phyloP scores from a whole-genome alignment of 2,888 invertebrate species.

The Proisotoma minuta region DNA sequence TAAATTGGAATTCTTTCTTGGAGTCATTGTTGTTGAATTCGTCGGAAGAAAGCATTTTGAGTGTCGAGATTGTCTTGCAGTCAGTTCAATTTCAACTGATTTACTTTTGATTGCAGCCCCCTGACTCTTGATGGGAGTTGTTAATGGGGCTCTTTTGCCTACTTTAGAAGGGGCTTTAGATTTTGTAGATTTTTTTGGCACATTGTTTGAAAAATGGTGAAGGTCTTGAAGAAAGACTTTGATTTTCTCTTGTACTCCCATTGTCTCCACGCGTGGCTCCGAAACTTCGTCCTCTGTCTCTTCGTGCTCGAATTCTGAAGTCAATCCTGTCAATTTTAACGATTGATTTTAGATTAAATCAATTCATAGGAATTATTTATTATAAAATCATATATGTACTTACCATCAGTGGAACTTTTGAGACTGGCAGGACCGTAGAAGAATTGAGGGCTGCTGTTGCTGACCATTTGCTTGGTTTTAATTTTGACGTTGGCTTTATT shows the following conservation, averaged over 20 bases:
- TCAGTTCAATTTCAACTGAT: neutral
- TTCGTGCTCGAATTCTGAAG: constrained; percentile 28
- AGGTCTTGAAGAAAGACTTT: constrained; percentile 30
- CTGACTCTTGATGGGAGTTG: neutral
- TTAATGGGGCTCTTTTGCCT: neutral
- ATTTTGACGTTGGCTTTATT: too few relatives aligned
- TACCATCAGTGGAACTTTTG: constrained; percentile 41
- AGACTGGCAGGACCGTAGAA: constrained; percentile 40
- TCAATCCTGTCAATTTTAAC: too few relatives aligned
- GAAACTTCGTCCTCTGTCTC: constrained; percentile 6
- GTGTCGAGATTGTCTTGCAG: constrained; percentile 19
- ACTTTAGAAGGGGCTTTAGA: neutral
- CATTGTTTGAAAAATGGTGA: neutral
- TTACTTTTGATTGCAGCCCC: neutral
- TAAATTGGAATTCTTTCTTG: too few relatives aligned
- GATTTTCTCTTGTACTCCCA: constrained; percentile 40
- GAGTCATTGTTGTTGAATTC: too few relatives aligned
- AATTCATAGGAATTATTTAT: too few relatives aligned
- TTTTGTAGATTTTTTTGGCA: neutral
- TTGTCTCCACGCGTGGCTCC: constrained; percentile 18
- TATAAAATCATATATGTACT: too few relatives aligned
- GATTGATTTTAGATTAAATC: too few relatives aligned
- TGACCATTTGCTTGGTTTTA: too few relatives aligned
- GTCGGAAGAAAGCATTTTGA: constrained; percentile 35
- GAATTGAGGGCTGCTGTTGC: constrained; percentile 27